Percentiles rank a stretch among this genome's conserved stretches.
Conservation (phyloP, 2,797 vertebrate species). For the Anguilla marmorata region DNA sequence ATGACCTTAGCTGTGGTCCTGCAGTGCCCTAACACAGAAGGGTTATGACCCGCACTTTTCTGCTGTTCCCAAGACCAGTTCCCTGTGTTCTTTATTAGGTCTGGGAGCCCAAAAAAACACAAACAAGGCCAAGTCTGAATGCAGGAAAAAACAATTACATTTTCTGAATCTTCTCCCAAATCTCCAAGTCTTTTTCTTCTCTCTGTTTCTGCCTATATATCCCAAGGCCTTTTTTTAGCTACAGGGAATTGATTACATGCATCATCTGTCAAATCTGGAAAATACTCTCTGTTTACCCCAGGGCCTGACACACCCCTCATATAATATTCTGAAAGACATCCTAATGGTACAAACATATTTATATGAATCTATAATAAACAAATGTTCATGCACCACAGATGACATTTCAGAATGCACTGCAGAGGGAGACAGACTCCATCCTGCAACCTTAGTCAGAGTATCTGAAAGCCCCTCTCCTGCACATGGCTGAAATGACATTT, state of each 20-base stretch:
- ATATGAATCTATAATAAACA: not conserved
- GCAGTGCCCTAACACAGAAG: too few species aligned
- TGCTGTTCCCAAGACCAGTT: not conserved
- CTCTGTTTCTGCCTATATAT: not conserved
- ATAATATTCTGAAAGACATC: not conserved
- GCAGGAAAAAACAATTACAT: constrained; percentile 69
- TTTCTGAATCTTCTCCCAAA: not conserved
- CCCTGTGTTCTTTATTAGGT: constrained; percentile 55
- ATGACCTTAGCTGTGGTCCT: too few species aligned
- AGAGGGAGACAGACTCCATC: constrained; percentile 9
- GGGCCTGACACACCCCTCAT: not conserved
- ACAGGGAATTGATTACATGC: not conserved
- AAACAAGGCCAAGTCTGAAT: constrained; percentile 78
- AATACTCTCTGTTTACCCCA: not conserved
- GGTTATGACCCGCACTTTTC: not conserved
- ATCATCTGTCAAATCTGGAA: not conserved
- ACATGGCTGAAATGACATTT: not conserved
- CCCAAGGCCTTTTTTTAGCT: too few species aligned
- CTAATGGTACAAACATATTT: not conserved
- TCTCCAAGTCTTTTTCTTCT: not conserved
- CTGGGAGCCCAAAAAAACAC: constrained; percentile 76
- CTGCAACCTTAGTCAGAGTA: not conserved
- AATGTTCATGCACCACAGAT: not conserved
- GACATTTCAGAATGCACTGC: not conserved
- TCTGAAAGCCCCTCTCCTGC: not conserved